A percentile compares a stretch with the other conserved stretches of the same genome.
Evolutionary conservation across 1,140 invertebrate species (phyloP).

Genomic region (Orchestia grillus): DNA sequence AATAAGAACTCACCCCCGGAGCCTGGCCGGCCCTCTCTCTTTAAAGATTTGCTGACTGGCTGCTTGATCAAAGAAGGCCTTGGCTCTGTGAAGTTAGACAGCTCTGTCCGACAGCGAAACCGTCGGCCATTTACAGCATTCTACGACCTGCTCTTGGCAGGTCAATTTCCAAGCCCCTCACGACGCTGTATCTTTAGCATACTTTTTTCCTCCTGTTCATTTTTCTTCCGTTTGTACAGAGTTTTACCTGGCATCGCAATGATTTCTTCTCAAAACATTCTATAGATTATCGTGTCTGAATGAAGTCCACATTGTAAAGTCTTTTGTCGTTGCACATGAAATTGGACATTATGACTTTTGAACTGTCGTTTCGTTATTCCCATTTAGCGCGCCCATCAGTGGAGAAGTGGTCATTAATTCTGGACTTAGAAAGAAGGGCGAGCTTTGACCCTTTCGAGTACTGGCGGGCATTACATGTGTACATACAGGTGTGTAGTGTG

Average conservation of each 20-base stretch:
- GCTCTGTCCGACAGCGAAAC: not conserved
- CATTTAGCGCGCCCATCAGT: not conserved
- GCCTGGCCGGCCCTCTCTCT: not conserved
- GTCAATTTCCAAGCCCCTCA: not conserved
- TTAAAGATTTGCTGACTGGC: not conserved
- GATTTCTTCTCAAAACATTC: not conserved
- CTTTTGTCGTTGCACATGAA: not conserved
- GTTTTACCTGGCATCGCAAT: not conserved
- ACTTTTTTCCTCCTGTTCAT: not conserved
- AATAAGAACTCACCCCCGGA: not conserved
- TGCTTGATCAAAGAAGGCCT: not conserved
- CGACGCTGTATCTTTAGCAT: not conserved
- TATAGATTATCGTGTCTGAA: not conserved
- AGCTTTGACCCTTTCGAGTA: not conserved
- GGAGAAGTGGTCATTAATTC: not conserved
- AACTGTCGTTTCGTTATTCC: not conserved
- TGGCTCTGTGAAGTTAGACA: not conserved
- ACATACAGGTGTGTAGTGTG: not conserved
- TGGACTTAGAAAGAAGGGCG: not conserved
- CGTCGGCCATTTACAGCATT: not conserved
- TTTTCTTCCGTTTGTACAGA: not conserved
- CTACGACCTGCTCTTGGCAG: not conserved
- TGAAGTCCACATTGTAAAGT: not conserved
- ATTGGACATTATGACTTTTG: not conserved
- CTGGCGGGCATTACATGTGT: not conserved